These are phyloP conservation scores for Xanthia icteritia DNA, from an alignment of 2,888 invertebrate genomes.

Conservation along the genomic window DNA sequence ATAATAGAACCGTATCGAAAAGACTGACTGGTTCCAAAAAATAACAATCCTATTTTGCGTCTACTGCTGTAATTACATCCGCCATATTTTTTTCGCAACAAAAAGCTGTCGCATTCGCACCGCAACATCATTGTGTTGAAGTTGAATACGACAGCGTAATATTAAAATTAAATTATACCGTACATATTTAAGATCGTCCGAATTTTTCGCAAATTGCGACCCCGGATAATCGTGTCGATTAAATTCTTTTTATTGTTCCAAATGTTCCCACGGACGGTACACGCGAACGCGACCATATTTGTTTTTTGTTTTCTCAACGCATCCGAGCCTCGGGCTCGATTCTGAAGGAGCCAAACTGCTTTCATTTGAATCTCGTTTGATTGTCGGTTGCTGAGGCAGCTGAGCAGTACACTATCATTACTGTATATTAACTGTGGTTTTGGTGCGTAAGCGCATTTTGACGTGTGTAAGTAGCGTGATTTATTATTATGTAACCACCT, in stretches of 20 bases:
- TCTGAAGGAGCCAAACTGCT: constrained; percentile 80
- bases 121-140: constrained; percentile 73
- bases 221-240: constrained; percentile 77
- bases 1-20: constrained; percentile 70
- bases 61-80: constrained; percentile 80
- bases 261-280: constrained; percentile 86
- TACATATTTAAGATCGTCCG: constrained; percentile 69
- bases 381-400: constrained; percentile 77
- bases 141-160: constrained; percentile 62
- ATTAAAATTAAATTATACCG: constrained; percentile 63
- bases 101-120: constrained; percentile 75
- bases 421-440: constrained; percentile 80
- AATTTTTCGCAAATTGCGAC: constrained; percentile 82
- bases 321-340: constrained; percentile 85
- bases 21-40: constrained; percentile 62
- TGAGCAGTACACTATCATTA: constrained; percentile 85
- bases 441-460: constrained; percentile 83
- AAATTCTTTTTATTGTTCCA: constrained; percentile 80
- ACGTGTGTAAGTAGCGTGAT: constrained; percentile 84
- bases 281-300: constrained; percentile 80
- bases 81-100: constrained; percentile 75
- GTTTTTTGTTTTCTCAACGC: constrained; percentile 71
- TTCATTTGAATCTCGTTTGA: constrained; percentile 86
- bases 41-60: constrained; percentile 67
- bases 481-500: constrained; percentile 75